Base-by-base conservation (phyloP, 1,140 invertebrate species). In the Dufourea novaeangliae region DNA sequence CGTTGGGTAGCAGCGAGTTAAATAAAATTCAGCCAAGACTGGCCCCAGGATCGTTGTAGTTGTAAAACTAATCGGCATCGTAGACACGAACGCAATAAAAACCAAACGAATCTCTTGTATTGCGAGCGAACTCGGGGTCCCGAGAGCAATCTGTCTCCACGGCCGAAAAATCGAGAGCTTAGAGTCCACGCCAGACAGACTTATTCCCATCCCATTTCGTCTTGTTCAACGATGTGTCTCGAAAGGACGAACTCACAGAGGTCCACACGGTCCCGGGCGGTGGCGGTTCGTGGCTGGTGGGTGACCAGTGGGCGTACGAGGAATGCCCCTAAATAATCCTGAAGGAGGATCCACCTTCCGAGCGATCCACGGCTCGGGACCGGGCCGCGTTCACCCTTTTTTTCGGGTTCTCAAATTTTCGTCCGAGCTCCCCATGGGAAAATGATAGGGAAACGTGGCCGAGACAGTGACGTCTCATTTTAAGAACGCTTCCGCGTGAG, bases 271-370 rank as follows among this genome's bases (percentile, higher is more conserved):
- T 27, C 57, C 37, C 25, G 20, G 68, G 68, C 62, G 56, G 78
- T 70, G 67, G 52, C 80, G 52, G 50, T 44, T 71, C 46, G 82
- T 73, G 72, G 63, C 81, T 85, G 76, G 79, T 67, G 78, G 78
- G 77, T 79, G 77, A 82, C 54, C 63, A 57, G 84, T 89, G 87
- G 82, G 84, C 87, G 87, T 88, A 67, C 56, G 62, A 71, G 64
- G 81, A 87, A 86, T 86, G 76, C 79, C 63, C 73, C 76, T 88
- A 86, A 90, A 90, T 90, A 89, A 89, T 87, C 79, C 84, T 29
- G 63, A 39, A 83, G 73, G 46, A 78, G 73, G 70, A 81, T 72
- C 59, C 67, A 44, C 50, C 68, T 64, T 46, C 56, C 54, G 62
- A 41, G 44, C 32, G 50, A 61, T 54, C 54, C 4, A 14, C 61